Percentiles rank a stretch among this genome's conserved stretches.
Conservation (phyloP, 1,140 invertebrate genomes). For the Antheraea pernyi region DNA sequence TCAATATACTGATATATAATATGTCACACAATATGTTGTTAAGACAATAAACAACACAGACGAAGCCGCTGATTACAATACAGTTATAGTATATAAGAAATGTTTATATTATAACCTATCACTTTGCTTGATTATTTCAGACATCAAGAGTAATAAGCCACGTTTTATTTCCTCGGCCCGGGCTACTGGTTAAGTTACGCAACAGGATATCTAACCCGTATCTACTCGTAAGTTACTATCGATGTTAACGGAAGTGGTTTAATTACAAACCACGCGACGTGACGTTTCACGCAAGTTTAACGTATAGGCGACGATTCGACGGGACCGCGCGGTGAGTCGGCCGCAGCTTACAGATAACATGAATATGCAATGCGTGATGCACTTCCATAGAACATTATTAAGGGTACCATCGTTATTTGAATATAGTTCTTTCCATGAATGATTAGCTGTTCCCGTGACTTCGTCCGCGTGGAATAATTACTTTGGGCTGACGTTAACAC, state of each 20-base stretch:
- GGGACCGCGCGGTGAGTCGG: no score
- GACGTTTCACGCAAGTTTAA: conserved; percentile 30
- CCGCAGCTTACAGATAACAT: background rate
- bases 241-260: conserved; percentile 16
- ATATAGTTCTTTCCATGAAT: background rate
- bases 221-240: background rate
- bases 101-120: no score
- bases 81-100: no score
- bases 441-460: no score
- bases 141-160: background rate
- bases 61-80: no score
- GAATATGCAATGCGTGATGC: background rate
- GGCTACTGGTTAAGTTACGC: background rate
- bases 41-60: no score
- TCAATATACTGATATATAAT: no score
- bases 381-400: background rate
- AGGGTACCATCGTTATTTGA: background rate
- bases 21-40: no score
- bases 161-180: background rate
- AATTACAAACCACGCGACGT: conserved; percentile 33
- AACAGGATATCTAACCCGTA: conserved; percentile 4
- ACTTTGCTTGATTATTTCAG: no score
- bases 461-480: no score
- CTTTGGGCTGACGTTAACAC: no score
- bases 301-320: background rate